Evolutionary conservation across 2,797 vertebrate genomes (phyloP), one percentile per base, ranked within the genome.

Genomic region (Taeniopygia guttata): DNA sequence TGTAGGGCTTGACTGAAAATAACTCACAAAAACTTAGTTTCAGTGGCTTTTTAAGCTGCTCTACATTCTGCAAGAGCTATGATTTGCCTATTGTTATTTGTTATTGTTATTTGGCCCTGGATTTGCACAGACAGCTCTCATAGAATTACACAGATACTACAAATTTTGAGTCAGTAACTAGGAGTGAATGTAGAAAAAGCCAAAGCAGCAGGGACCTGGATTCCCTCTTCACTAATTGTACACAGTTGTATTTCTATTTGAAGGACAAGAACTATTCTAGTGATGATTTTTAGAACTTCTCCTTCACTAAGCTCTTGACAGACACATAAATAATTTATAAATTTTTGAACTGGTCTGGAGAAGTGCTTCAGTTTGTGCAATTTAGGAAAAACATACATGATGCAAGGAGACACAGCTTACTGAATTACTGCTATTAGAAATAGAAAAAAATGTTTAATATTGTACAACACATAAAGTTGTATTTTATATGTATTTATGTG

Each of bases 1-100:
- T 92, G 63, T 80, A 94, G 89, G 82, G 43, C 30, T 62, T 70
- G 29, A 73, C 56, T 78, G 70, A 95, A 93, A 95, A 96, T 91
- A 96, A 89, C 64, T 88, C 34, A 76, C 23, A 46, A 76, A 75
- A 59, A 59, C 75, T 91, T 86, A 48, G 48, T 90, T 83, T 79
- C 60, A 46, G 32, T 42, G 73, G 10, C 30, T 88, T 92, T 93
- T 89, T 60, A 90, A 91, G 38, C 59, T 13, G 3, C 66, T 87
- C 20, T 80, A 51, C 72, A 52, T 89, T 94, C 26, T 14, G 45
- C 26, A 69, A 45, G n/a, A 83, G 19, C 27, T 85, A 11, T 40
- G 32, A 46, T 92, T 84, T 91, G 30, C 43, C 17, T 55, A 0
- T 69, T 89, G 42, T 73, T 93, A 76, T 87, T 79, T 89, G 56